Conservation (phyloP, 53 echinoderm and acorn worm species). For the Hippasteria phrygiana region DNA sequence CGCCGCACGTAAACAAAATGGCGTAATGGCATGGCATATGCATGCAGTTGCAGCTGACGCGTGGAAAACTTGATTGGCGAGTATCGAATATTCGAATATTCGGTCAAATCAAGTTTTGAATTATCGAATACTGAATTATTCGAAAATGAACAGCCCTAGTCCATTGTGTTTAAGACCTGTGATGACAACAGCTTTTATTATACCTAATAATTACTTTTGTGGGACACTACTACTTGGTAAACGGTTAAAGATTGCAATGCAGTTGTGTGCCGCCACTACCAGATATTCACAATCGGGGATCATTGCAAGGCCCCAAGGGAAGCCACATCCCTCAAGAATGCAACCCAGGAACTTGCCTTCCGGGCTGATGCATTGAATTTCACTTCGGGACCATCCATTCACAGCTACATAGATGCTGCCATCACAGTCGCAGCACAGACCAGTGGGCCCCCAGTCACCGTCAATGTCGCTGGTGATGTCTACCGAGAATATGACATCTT, state of each 20-base stretch:
- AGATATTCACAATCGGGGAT: not conserved
- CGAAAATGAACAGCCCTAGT: too few species aligned
- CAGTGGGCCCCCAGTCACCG: not conserved
- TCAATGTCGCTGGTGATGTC: conserved; percentile 7
- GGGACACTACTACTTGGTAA: not conserved
- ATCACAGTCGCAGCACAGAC: conserved; percentile 38
- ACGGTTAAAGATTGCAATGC: conserved; percentile 11
- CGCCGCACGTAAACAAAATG: too few species aligned
- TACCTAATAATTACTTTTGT: not conserved
- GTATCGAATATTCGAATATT: too few species aligned
- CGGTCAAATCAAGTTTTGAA: too few species aligned
- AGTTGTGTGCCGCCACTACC: conserved; percentile 25
- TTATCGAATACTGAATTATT: too few species aligned
- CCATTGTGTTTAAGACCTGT: too few species aligned
- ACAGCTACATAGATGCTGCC: conserved; percentile 36
- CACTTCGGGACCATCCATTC: conserved; percentile 5
- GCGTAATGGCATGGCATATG: too few species aligned
- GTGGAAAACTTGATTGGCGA: too few species aligned
- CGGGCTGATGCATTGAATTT: conserved; percentile 6
- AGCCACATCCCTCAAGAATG: conserved; percentile 12
- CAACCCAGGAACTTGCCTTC: conserved; percentile 18
- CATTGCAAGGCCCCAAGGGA: conserved; percentile 9
- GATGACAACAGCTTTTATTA: too few species aligned
- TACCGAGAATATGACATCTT: conserved; percentile 1
- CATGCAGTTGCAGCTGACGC: too few species aligned